Base-by-base conservation (phyloP, 1,140 invertebrate species). In the Littorina saxatilis region DNA sequence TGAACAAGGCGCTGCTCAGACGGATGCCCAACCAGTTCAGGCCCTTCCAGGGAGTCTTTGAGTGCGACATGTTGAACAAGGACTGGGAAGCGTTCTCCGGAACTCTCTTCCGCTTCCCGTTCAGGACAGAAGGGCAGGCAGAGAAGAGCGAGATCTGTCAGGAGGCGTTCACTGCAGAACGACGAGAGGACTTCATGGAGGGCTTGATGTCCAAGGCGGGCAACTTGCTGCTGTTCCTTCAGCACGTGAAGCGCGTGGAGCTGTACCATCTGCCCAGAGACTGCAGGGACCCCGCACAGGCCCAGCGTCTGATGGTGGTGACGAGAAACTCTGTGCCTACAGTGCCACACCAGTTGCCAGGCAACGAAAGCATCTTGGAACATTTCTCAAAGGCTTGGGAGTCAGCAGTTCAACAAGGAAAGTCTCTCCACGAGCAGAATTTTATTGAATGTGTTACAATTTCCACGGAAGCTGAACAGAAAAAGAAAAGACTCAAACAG, bases 181-280 rank as follows among this genome's bases (percentile, higher is more conserved):
- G 90, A 58, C 83, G 90, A 72, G 80, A 80, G 40, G 52, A 73
- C 23, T 84, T 92, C 5, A 79, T 92, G 9, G 20, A 85, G 23
- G 85, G 89, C 63, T 76, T 91, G 27, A 77, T 85, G 29, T 61
- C 84, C 70, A 75, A 81, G 61, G 87, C 87, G 23, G 88, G 88
- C 55, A 87, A 86, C 52, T 32, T 90, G 35, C 80, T 92, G 3
- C n/a, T 92, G 13, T 92, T 92, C 79, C 88, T 88, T 11, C 91
- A 91, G 80, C 88, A 90, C 77, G 87, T 92, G 7, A 66, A 74
- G 61, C 72, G 79, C 68, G 77, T 92, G 55, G 81, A 85, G 75
- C 80, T 91, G 58, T 87, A 87, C 85, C 87, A 89, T 78, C 80
- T 91, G 1, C 39, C 80, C 55, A 39, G 68, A 61, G 43, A 79